Evolutionary conservation across 2,113 vertebrate genomes (phyloP).

Genomic region (Gymnocephalus cernua): DNA sequence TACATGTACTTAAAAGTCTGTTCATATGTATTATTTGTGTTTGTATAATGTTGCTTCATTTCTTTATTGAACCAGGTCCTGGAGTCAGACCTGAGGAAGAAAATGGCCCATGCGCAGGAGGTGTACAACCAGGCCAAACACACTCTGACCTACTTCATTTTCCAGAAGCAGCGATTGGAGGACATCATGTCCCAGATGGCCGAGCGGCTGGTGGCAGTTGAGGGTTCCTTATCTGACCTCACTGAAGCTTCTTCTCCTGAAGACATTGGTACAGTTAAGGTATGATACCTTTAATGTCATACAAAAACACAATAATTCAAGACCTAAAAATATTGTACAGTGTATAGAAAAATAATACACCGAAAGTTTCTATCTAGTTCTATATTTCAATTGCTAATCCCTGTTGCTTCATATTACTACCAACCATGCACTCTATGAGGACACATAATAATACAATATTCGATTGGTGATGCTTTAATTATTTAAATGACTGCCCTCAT

Average conservation of each 20-base stretch:
- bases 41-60: background rate
- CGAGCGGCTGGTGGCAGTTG: conserved; percentile 84
- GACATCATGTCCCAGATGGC: conserved; percentile 87
- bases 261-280: conserved; percentile 90
- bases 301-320: background rate
- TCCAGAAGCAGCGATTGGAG: conserved; percentile 89
- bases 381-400: background rate
- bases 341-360: background rate
- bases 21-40: background rate
- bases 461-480: background rate
- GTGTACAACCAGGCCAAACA: conserved; percentile 88
- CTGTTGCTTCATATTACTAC: background rate
- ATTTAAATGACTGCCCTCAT: background rate
- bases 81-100: conserved; percentile 92
- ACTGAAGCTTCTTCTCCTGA: conserved; percentile 83
- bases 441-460: background rate
- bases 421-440: background rate
- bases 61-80: conserved; percentile 85
- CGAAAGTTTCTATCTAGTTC: no score
- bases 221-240: conserved; percentile 85
- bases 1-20: background rate
- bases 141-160: conserved; percentile 89
- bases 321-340: background rate
- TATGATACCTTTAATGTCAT: conserved; percentile 45
- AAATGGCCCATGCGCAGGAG: conserved; percentile 90